A percentile compares a stretch with the other conserved stretches of the same genome.
Conservation (phyloP, 1,140 invertebrate genomes). For the Agraylea sexmaculata region DNA sequence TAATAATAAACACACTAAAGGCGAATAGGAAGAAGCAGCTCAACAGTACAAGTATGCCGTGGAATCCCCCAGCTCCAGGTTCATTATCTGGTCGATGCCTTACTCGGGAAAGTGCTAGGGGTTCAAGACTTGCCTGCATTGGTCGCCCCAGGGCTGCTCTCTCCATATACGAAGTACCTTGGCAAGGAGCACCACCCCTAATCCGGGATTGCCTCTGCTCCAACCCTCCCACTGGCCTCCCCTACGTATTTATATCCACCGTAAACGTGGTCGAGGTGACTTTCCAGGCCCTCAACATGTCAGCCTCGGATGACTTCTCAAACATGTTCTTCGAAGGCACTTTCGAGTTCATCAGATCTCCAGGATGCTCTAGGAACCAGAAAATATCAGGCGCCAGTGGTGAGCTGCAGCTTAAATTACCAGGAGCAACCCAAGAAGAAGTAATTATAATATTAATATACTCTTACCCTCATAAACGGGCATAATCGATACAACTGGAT, state of each 20-base stretch:
- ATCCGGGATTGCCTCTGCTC: conserved; percentile 51
- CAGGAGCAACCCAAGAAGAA: conserved; percentile 47
- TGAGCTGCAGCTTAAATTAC: conserved; percentile 51
- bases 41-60: too few species aligned
- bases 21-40: conserved; percentile 50
- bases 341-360: conserved; percentile 66
- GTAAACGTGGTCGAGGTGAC: conserved; percentile 67
- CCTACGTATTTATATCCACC: conserved; percentile 65
- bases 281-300: conserved; percentile 71
- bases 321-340: conserved; percentile 73
- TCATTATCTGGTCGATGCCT: conserved; percentile 51
- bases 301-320: conserved; percentile 68
- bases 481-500: conserved; percentile 1
- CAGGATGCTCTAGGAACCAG: conserved; percentile 51
- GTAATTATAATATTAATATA: conserved; percentile 35
- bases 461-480: not conserved
- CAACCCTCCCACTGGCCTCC: conserved; percentile 30
- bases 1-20: conserved; percentile 52
- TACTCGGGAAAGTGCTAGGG: conserved; percentile 45
- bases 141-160: conserved; percentile 45
- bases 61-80: too few species aligned
- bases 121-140: conserved; percentile 56
- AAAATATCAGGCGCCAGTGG: conserved; percentile 63
- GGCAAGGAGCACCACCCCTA: conserved; percentile 48
- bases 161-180: conserved; percentile 60